Base-by-base conservation (phyloP, 2,113 vertebrate genomes). In the Psilopogon haemacephalus region DNA sequence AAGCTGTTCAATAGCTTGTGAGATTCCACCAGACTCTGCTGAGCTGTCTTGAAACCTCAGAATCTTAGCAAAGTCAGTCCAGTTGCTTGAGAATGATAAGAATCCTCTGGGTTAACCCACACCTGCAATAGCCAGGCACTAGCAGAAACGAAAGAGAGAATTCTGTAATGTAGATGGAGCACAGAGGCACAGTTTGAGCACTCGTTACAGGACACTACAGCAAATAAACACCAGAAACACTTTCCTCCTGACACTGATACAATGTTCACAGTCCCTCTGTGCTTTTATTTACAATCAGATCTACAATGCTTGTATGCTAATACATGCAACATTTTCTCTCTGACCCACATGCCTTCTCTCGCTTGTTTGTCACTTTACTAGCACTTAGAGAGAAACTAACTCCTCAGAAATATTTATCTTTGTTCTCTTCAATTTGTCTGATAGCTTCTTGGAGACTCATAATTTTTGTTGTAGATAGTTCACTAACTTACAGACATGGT, bases 101-200 rank as follows among this genome's bases (percentile, higher is more conserved):
- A 38, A 12, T 32, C 19, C 72, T 55, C 55, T n/a, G 27, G 30
- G 67, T 0, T 0, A 59, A 42, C 24, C 48, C 2, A 6, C 15
- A 15, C 10, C 12, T 30, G 30, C 8, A 11, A 24, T 3, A 15
- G 20, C 7, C 0, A 0, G 5, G 17, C 15, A 26, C 40, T 9
- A 15, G 3, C 20, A 77, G 40, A 20, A 33, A 35, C 23, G 42
- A 30, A 33, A 52, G 10, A 14, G 26, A 58, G 11, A 33, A 5
- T 12, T 89, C 62, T 52, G 7, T 28, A 17, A 7, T 6, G 40
- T 3, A 63, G 19, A 15, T 5, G 13, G 33, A 9, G 19, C 38
- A n/a, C 32, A 27, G 73, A 74, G 62, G 17, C 28, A 38, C 2
- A 30, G n/a, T 1, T 11, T 23, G 1, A 56, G 12, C 26, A 17